Base-by-base conservation (phyloP, 92 coral and sea anemone genomes). In the Phenganax subtilis region DNA sequence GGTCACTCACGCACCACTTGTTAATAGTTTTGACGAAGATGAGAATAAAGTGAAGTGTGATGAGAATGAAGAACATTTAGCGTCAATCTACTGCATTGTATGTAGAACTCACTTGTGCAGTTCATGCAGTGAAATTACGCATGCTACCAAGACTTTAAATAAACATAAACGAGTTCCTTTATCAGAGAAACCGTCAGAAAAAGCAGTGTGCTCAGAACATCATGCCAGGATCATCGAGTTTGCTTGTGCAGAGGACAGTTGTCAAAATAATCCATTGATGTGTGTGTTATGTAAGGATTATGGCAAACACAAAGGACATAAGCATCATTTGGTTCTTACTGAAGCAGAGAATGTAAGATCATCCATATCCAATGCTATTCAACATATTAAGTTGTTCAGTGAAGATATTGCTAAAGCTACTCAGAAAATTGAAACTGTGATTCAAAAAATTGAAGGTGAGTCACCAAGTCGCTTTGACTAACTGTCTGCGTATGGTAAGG, bases 231-330 rank as follows among this genome's bases (percentile, higher is more conserved):
- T 96, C 56, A 89, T 96, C 57, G 99, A 96, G 76, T 96, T 96
- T 80, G 93, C 99, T 30, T 96, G 99, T 67, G 82, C 93, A 14
- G 99, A 96, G 79, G 99, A 92, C 55, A 89, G 85, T 12, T 96
- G 99, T 74, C 85, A 85, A 56, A 97, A 89, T 68, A 88, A 89
- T 57, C 93, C 99, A 31, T 76, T 96, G 53, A 96, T 96, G 99
- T 96, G 99, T 78, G 86, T 96, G 81, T 91, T 96, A 62, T 96
- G 99, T 37, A 93, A 92, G 77, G 99, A 96, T 76, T 96, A 96
- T 81, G 99, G 99, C 57, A 91, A 91, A 67, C 99, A 96, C 71
- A 92, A 91, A 77, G 93, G 93, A 30, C 99, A 96, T 83, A 96
- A 92, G 81, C 99, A 96, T 65, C 90, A 96, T 56, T 87, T 96